Base-by-base conservation (phyloP, 2,888 invertebrate species). In the Notodonta dromedarius region DNA sequence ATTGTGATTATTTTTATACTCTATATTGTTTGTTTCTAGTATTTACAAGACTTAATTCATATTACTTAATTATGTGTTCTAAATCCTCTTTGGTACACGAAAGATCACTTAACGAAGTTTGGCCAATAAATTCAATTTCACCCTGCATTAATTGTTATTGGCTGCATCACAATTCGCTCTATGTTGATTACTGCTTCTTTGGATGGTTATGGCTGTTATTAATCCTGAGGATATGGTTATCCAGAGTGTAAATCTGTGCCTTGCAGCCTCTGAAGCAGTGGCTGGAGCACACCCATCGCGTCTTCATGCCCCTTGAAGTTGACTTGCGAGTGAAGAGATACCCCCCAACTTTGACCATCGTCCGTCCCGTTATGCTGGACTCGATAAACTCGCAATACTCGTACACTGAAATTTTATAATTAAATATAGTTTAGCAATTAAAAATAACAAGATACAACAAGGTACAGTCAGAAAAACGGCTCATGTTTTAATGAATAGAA, bases 251-350 rank as follows among this genome's bases (percentile, higher is more conserved):
- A 9, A 83, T 61, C 50, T 70, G 70, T 5, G 81, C 83, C 46
- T 74, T 76, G 46, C 83, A 84, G 5, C 73, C 73, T 61, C 67
- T 70, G 32, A 71, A 73, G 56, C 73, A 74, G 53, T 78, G 79
- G n/a, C 74, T 78, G 24, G 83, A 80, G 54, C 84, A 83, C 0
- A 77, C 74, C 83, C 84, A 83, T 51, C 82, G 60, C 3, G 66
- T 66, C 60, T 74, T 74, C 48, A 63, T 0, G 4, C 74, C 72
- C 9, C 64, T 35, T 1, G 50, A 59, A 14, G 67, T 63, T 9
- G 76, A 75, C 50, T 74, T 74, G 8, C 67, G 67, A 4, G 74
- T 74, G 24, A 74, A 74, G 24, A 74, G 59, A 8, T 67, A 75
- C 32, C 60, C 67, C 2, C 69, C 76, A 0, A 71, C 73, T 55